Evolutionary conservation across 2,888 invertebrate species (phyloP).

Genomic region (Apeira syringaria): DNA sequence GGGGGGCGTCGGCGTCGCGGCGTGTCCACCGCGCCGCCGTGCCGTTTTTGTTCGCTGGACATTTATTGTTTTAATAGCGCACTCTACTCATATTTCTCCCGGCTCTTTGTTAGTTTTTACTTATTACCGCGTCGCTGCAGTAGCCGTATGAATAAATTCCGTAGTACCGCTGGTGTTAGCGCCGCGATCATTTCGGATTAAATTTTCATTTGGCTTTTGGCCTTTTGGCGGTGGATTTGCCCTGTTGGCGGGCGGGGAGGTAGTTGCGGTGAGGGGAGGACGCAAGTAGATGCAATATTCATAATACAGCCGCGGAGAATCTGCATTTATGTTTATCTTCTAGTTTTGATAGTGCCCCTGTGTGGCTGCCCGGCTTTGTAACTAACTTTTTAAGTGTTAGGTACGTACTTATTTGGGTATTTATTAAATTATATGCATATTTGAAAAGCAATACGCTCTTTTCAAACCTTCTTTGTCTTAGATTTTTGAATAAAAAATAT

Average conservation of each 20-base stretch:
- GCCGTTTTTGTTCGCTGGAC: conserved; percentile 47
- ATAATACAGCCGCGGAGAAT: conserved; percentile 45
- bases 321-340: conserved; percentile 39
- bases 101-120: conserved; percentile 66
- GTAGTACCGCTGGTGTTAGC: conserved; percentile 37
- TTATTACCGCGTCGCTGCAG: conserved; percentile 57
- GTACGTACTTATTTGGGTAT: neutral
- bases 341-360: conserved; percentile 22
- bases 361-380: conserved; percentile 1
- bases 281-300: conserved; percentile 57
- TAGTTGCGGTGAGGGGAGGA: conserved; percentile 12
- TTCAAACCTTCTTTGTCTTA: too few relatives aligned
- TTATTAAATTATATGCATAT: neutral
- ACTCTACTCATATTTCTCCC: conserved; percentile 61
- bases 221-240: conserved; percentile 49
- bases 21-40: conserved; percentile 16
- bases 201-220: conserved; percentile 63
- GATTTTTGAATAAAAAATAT: too few relatives aligned
- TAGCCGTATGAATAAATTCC: conserved; percentile 63
- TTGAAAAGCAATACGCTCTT: too few relatives aligned
- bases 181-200: conserved; percentile 61
- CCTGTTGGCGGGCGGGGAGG: conserved; percentile 22
- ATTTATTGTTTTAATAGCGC: conserved; percentile 66
- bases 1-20: too few relatives aligned
- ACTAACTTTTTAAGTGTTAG: conserved; percentile 5